Percentiles rank a stretch among this genome's conserved stretches.
phyloP scores from a whole-genome alignment of 2,797 vertebrate species.

The Tragopan temminckii region DNA sequence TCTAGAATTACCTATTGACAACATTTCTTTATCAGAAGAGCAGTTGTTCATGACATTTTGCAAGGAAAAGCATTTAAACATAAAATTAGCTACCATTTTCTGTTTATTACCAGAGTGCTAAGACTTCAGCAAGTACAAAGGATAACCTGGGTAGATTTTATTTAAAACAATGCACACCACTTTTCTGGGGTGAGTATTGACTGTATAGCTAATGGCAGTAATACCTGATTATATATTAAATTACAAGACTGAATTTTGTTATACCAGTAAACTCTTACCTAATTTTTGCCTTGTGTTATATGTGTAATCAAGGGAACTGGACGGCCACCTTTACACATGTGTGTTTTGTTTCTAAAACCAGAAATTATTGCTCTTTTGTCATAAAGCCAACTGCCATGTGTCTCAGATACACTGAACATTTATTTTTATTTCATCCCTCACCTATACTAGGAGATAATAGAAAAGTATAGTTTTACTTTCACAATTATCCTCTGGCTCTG shows the following conservation, averaged over 20 bases:
- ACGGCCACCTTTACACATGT: neutral
- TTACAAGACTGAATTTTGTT: neutral
- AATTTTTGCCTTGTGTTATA: neutral
- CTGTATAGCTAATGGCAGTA: neutral
- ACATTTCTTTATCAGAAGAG: neutral
- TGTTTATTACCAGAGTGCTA: neutral
- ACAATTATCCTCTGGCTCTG: constrained; percentile 39
- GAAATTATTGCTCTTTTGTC: neutral
- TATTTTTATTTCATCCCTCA: constrained; percentile 9
- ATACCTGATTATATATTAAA: neutral
- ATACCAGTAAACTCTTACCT: neutral
- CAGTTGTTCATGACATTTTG: neutral
- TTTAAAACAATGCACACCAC: neutral
- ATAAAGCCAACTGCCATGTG: neutral
- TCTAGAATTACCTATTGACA: neutral
- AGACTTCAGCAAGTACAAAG: neutral
- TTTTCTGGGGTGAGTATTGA: neutral
- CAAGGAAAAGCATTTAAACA: neutral
- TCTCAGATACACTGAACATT: constrained; percentile 7
- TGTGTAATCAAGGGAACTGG: neutral
- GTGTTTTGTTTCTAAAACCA: neutral
- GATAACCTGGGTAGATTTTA: neutral
- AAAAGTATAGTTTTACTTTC: constrained; percentile 38
- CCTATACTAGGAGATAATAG: neutral
- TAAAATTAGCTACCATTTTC: neutral